Evolutionary conservation across 2,797 vertebrate genomes (phyloP), one percentile per base, ranked within the genome.

Genomic region (Labeo calbasu): DNA sequence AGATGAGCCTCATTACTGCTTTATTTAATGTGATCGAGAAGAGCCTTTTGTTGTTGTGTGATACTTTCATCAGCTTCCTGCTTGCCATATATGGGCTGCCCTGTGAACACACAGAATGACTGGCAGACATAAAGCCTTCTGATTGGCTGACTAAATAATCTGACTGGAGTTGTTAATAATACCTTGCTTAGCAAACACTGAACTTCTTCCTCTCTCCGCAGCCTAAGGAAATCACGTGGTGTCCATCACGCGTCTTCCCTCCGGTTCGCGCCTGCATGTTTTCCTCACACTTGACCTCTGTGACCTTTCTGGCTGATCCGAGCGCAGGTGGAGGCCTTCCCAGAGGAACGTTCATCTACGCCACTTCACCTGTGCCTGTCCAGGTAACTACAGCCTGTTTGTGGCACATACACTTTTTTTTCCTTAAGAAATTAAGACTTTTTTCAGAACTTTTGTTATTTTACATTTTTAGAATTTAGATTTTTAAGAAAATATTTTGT

Each of bases 151-250:
- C 1, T 6, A 4, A 17, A 17, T 1, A 50, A 17, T 48, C 46
- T 50, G n/a, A 57, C 17, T 0, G 0, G 12, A 8, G 15, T 21
- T 9, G 13, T 14, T 59, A 11, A 57, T 57, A 76, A 61, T n/a
- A 23, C 7, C 12, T 43, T 23, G n/a, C 43, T 50, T 25, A 1
- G 13, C 3, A 15, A n/a, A n/a, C 11, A 21, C 66, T 46, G 43
- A n/a, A 13, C 3, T 19, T 78, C 17, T 76, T 15, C 84, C 68
- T 86, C 11, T 53, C 75, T 68, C 88, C 50, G 28, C 88, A 99
- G 98, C 98, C 98, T 43, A 99, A 97, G 87, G 98, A 99, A 92
- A 97, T 99, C 82, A 99, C 98, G 0, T 99, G 98, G 98, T 97
- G 95, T 91, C 97, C 97, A 3, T 99, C 97, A 0, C 93, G 98